Base-by-base conservation (phyloP, 2,888 invertebrate species). In the Gasteruption jaculator region DNA sequence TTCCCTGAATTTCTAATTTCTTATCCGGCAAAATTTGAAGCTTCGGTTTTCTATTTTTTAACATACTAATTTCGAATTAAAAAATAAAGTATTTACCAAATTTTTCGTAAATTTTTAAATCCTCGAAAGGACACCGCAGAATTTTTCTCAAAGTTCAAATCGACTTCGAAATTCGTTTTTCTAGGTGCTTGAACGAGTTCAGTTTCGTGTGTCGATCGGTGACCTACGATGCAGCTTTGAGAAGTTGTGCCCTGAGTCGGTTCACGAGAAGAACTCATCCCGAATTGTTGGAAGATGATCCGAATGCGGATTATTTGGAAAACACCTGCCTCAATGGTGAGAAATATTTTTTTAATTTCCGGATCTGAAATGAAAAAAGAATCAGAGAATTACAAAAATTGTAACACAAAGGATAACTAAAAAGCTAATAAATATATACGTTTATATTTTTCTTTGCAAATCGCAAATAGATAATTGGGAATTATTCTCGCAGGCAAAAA, bases 151-250 rank as follows among this genome's bases (percentile, higher is more conserved):
- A n/a, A n/a, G n/a, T n/a, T n/a, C n/a, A n/a, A n/a, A n/a, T n/a
- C n/a, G n/a, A n/a, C n/a, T n/a, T n/a, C n/a, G n/a, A n/a, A n/a
- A n/a, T 25, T n/a, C 32, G 36, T 20, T 38, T 36, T 50, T 53
- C n/a, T 50, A 76, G 76, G 63, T 92, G 92, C 63, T 71, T 92
- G 45, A 89, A 88, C 61, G 91, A 92, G 68, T 89, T 88, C 63
- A 87, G 85, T 48, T 90, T 91, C 63, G 86, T 90, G 3, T 92
- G 92, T 59, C 82, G 92, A 32, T 90, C 91, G 0, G 90, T 87
- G 1, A 86, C 90, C 1, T 92, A 82, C 60, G 89, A 91, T 63
- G 79, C 85, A 0, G 80, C 82, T 0, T 75, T 85, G 60, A 77
- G 87, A 46, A 86, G 84, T 31, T 92, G 92, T 61, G 83, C 84